Evolutionary conservation across 2,888 invertebrate species (phyloP).

Genomic region (Liodrosophila aerea): DNA sequence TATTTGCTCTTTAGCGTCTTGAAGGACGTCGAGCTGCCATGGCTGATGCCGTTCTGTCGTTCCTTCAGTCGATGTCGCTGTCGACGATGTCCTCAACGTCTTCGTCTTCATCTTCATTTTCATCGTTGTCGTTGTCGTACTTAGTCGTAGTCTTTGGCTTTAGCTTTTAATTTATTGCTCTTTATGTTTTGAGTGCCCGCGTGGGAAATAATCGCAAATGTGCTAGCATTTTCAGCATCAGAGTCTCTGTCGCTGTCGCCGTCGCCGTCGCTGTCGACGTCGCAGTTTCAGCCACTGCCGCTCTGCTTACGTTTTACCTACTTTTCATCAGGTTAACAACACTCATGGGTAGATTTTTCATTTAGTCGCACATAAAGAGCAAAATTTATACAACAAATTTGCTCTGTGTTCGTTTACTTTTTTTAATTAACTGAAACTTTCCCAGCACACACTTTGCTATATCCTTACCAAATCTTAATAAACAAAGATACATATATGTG

Average conservation of each 20-base stretch:
- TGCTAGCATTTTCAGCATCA: conserved; percentile 32
- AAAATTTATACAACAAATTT: conserved; percentile 67
- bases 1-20: conserved; percentile 58
- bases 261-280: conserved; percentile 1
- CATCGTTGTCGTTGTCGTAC: conserved; percentile 32
- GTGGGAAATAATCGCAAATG: conserved; percentile 79
- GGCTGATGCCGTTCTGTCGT: conserved; percentile 2
- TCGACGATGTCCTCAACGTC: conserved; percentile 20
- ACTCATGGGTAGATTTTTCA: conserved; percentile 77
- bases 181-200: conserved; percentile 79
- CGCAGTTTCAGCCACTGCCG: conserved; percentile 1
- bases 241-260: conserved; percentile 5
- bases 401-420: conserved; percentile 7
- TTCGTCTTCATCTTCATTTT: conserved; percentile 12
- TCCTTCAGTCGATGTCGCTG: conserved; percentile 27
- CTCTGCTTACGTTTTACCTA: conserved; percentile 58
- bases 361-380: conserved; percentile 62
- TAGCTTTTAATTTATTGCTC: conserved; percentile 77
- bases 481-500: conserved; percentile 25
- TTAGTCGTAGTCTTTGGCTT: conserved; percentile 55
- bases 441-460: conserved; percentile 41
- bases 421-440: conserved; percentile 65
- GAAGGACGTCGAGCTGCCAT: conserved; percentile 31
- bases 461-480: conserved; percentile 34
- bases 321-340: conserved; percentile 78